Evolutionary conservation across 2,113 vertebrate genomes (phyloP).

Genomic region (Phylloscopus whistleri): DNA sequence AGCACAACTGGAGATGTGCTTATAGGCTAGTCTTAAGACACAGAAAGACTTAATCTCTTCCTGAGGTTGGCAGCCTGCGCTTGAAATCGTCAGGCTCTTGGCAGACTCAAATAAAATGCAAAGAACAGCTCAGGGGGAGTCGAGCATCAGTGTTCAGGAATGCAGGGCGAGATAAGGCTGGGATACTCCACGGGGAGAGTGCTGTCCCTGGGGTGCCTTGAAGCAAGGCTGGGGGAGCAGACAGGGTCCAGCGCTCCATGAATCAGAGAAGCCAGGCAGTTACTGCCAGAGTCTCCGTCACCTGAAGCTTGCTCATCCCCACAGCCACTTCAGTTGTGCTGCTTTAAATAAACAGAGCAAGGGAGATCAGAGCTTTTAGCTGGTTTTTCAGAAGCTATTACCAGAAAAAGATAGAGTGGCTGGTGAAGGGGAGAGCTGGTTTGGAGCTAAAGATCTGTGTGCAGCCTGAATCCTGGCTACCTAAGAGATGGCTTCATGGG

Average conservation of each 20-base stretch:
- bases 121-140: not conserved
- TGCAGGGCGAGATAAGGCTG: not conserved
- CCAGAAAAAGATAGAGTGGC: too few relatives aligned
- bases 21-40: not conserved
- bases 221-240: not conserved
- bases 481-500: constrained; percentile 27
- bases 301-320: not conserved
- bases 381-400: constrained; percentile 73
- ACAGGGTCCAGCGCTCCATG: not conserved
- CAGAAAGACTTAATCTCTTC: not conserved
- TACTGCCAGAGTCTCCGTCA: not conserved
- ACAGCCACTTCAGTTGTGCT: constrained; percentile 64
- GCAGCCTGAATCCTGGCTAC: not conserved
- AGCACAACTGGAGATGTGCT: not conserved
- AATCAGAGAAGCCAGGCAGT: fast-evolving
- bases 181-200: not conserved
- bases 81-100: not conserved
- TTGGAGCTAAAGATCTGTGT: constrained; percentile 62
- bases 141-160: not conserved
- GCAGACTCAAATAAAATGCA: not conserved
- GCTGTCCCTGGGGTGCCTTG: fast-evolving
- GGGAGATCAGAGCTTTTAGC: constrained; percentile 73
- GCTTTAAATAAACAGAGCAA: constrained; percentile 77
- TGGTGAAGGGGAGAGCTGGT: constrained; percentile 46
- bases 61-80: not conserved